A percentile compares a stretch with the other conserved stretches of the same genome.
Evolutionary conservation across 2,113 vertebrate genomes (phyloP).

Genomic region (Pedetes capensis): DNA sequence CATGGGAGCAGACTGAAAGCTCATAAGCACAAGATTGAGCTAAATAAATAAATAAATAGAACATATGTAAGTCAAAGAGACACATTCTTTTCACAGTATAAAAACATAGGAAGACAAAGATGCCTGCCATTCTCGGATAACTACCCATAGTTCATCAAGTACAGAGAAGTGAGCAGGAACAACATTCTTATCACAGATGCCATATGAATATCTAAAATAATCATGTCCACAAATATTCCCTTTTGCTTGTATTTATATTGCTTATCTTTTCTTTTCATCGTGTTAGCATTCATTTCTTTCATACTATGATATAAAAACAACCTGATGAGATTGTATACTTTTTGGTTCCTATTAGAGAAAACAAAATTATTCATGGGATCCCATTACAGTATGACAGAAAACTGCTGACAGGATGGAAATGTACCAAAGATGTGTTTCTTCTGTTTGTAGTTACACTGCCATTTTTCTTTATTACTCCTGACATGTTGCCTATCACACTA

Average conservation of each 20-base stretch:
- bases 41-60: conserved; percentile 73
- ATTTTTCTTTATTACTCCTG: conserved; percentile 77
- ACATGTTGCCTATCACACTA: conserved; percentile 57
- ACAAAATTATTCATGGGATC: conserved; percentile 80
- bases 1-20: conserved; percentile 64
- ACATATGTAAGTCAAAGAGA: conserved; percentile 71
- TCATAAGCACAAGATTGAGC: conserved; percentile 65
- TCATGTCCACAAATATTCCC: conserved; percentile 68
- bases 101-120: conserved; percentile 75
- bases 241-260: conserved; percentile 68
- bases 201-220: conserved; percentile 73
- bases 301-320: conserved; percentile 76
- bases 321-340: conserved; percentile 74
- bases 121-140: conserved; percentile 71
- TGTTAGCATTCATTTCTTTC: conserved; percentile 67
- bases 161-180: conserved; percentile 55
- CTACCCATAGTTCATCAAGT: conserved; percentile 74
- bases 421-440: conserved; percentile 64
- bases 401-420: conserved; percentile 77
- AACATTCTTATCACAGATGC: conserved; percentile 73
- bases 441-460: conserved; percentile 56
- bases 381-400: conserved; percentile 78
- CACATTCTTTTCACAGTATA: conserved; percentile 53
- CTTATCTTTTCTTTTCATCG: conserved; percentile 71
- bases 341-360: conserved; percentile 78